Base-by-base conservation (phyloP, 2,113 vertebrate genomes). In the Corythornis vintsioides region DNA sequence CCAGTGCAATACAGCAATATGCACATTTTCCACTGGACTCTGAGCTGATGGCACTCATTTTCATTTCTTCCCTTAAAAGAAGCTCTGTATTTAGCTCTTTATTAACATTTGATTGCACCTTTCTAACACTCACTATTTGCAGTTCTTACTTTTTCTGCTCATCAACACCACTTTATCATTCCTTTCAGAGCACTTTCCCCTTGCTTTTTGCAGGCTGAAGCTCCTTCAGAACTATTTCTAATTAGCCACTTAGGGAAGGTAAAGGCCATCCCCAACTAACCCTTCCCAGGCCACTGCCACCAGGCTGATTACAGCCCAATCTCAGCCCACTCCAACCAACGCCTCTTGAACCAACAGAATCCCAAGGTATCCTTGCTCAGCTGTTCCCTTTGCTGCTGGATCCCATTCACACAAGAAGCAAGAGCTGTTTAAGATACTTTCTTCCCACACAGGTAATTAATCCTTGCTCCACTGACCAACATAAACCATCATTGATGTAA, bases 321-420 rank as follows among this genome's bases (percentile, higher is more conserved):
- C 74, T 38, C n/a, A 50, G 56, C 22, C 64, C 52, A 9, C 11
- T 43, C 29, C 56, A 77, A 17, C 42, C 63, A 77, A 57, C 26
- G 72, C 88, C 96, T 63, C 43, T 78, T 78, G 74, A 96, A 91
- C 33, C 52, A 80, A 53, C 47, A 85, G 47, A 72, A 72, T 73
- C 60, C 25, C 20, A 33, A 90, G 7, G 31, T 70, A 28, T 55
- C 77, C 74, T 57, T 64, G 74, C 33, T 85, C 29, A 60, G 72
- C 70, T 73, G 31, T 56, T 83, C 69, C 71, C 83, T 40, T 56
- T 67, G 57, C 66, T 87, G 80, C 45, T 50, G 45, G n/a, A 28
- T 24, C 82, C 42, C 33, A 35, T 66, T 89, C 59, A 50, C 55
- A 47, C 28, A 57, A 31, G 14, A 56, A 60, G 50, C 66, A 89